Evolutionary conservation across 2,888 invertebrate genomes (phyloP).

Genomic region (Dorcus hopei): DNA sequence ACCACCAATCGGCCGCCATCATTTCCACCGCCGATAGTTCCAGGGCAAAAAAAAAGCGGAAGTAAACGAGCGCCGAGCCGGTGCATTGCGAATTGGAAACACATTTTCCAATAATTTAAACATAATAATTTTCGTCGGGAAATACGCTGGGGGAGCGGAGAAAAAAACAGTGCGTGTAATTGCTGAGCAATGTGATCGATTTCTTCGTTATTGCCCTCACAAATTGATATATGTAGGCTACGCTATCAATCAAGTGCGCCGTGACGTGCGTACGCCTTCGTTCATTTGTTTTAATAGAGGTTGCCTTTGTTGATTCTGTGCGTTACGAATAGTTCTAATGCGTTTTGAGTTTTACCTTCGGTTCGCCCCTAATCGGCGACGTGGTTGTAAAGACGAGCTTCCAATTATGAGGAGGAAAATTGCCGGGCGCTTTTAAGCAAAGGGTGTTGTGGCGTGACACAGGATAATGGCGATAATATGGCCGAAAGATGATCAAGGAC

Average conservation of each 20-base stretch:
- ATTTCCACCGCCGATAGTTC: too few relatives aligned
- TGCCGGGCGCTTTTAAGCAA: too few relatives aligned
- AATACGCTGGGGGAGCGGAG: background rate
- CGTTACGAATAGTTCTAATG: background rate
- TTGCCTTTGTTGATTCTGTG: background rate
- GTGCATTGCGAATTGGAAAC: background rate
- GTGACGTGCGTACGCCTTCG: conserved; percentile 3
- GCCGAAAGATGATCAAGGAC: conserved; percentile 13
- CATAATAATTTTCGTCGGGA: background rate
- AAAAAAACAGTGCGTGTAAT: background rate
- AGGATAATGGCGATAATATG: conserved; percentile 23
- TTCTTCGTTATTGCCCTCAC: background rate
- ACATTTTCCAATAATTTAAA: background rate
- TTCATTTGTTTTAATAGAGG: conserved; percentile 4
- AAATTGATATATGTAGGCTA: background rate
- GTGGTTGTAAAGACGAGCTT: background rate
- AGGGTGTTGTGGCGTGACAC: conserved; percentile 9
- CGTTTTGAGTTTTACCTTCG: background rate
- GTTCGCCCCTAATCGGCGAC: background rate
- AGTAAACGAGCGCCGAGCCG: background rate
- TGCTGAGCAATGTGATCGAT: background rate
- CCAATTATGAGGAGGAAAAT: background rate
- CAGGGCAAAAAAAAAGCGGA: too few relatives aligned
- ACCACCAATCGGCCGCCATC: too few relatives aligned
- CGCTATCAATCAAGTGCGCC: conserved; percentile 4